A percentile compares a stretch with the other conserved stretches of the same genome.
phyloP scores from a whole-genome alignment of 2,113 vertebrate genomes.

The Hyperoodon ampullatus region DNA sequence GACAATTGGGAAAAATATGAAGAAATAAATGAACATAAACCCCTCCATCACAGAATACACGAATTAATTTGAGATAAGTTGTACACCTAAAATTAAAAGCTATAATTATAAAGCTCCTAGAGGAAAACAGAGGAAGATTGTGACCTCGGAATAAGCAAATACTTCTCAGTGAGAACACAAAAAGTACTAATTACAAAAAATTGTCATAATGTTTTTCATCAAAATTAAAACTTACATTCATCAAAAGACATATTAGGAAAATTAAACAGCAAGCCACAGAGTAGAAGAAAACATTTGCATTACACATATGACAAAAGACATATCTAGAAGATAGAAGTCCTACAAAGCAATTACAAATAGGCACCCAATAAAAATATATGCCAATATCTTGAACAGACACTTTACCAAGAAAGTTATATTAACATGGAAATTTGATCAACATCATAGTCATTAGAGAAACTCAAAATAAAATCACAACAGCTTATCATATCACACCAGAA shows the following conservation, averaged over 20 bases:
- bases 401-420: background rate
- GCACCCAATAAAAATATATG: background rate
- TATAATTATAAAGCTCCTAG: background rate
- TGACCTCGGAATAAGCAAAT: background rate
- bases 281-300: background rate
- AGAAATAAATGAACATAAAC: background rate
- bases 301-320: background rate
- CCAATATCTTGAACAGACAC: background rate
- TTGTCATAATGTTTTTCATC: background rate
- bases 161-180: background rate
- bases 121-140: background rate
- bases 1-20: background rate
- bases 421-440: background rate
- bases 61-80: background rate
- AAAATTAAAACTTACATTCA: background rate
- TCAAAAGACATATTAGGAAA: background rate
- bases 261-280: background rate
- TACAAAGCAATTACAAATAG: background rate
- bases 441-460: background rate
- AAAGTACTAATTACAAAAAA: background rate
- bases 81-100: background rate
- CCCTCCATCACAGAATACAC: background rate
- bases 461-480: background rate
- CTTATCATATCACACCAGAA: background rate
- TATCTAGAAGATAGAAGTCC: background rate